Conservation (phyloP, 35 echinoderm and acorn worm species). For the Apostichopus californicus region DNA sequence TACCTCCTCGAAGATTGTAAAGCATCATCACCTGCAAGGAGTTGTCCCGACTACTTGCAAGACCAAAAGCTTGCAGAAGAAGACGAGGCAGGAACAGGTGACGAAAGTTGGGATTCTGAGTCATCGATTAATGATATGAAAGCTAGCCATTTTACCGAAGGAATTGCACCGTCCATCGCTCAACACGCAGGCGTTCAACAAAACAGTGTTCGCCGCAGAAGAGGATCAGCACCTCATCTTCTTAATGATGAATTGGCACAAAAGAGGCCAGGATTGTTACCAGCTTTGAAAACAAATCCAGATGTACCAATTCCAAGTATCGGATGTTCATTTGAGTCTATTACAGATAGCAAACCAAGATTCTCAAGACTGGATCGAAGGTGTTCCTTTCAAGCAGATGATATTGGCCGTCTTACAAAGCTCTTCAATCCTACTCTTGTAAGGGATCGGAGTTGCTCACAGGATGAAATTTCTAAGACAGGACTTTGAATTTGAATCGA, state of each 20-base stretch:
- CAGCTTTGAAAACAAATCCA: conserved; percentile 80
- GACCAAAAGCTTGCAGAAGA: conserved; percentile 25
- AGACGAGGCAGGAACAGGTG: conserved; percentile 31
- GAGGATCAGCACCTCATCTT: conserved; percentile 71
- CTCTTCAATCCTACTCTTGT: not conserved
- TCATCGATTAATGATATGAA: conserved; percentile 10
- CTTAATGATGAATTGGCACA: conserved; percentile 83
- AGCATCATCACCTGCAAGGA: conserved; percentile 34
- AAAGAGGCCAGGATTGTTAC: conserved; percentile 69
- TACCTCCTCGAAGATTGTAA: conserved; percentile 51
- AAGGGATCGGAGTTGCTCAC: not conserved
- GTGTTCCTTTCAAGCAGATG: conserved; percentile 65
- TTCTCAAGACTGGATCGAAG: conserved; percentile 50
- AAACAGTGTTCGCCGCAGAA: conserved; percentile 20
- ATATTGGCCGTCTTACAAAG: conserved; percentile 61
- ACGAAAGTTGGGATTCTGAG: conserved; percentile 3
- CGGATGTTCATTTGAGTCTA: conserved; percentile 55
- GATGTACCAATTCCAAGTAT: conserved; percentile 80
- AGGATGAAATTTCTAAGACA: conserved; percentile 10
- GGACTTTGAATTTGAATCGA: too few species aligned
- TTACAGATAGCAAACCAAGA: conserved; percentile 9
- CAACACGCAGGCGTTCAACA: not conserved
- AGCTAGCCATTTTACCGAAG: not conserved
- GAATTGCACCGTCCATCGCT: not conserved
- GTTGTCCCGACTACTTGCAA: conserved; percentile 52